phyloP scores from a whole-genome alignment of 2,888 invertebrate species.

The Phortica magna region DNA sequence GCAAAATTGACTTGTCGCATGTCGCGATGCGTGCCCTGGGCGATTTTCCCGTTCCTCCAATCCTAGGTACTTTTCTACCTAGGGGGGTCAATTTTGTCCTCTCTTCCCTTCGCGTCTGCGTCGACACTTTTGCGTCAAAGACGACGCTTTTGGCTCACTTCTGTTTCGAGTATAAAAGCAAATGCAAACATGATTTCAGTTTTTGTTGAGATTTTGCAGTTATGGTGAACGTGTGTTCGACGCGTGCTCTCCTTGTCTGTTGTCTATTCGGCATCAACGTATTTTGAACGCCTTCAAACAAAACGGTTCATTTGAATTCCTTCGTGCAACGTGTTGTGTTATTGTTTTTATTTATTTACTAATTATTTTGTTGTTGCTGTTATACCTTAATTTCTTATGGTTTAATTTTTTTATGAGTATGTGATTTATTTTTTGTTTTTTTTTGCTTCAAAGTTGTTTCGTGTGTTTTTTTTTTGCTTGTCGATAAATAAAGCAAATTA shows the following conservation, averaged over 20 bases:
- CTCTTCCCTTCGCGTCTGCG: too few species aligned
- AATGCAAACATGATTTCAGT: too few species aligned
- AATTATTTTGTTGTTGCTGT: neutral
- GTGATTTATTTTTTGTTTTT: neutral
- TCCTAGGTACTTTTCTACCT: too few species aligned
- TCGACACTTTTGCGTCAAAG: too few species aligned
- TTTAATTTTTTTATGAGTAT: neutral
- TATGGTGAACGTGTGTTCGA: constrained; percentile 70
- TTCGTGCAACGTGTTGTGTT: neutral
- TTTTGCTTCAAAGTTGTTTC: neutral
- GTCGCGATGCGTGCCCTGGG: too few species aligned
- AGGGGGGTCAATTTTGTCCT: too few species aligned
- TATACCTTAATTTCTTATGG: neutral
- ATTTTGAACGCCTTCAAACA: neutral
- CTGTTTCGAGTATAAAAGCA: too few species aligned
- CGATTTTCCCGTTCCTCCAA: too few species aligned
- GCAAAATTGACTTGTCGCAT: too few species aligned
- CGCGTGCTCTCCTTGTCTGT: constrained; percentile 46
- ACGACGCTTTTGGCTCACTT: constrained; percentile 14
- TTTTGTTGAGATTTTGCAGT: constrained; percentile 71
- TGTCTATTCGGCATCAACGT: neutral
- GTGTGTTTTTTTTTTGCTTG: neutral
- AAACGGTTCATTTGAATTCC: neutral
- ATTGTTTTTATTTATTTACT: constrained; percentile 2
- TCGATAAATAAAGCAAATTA: neutral